These are phyloP conservation scores for Parnassius glacialis DNA, from an alignment of 2,888 invertebrate species.

Conservation along the genomic window DNA sequence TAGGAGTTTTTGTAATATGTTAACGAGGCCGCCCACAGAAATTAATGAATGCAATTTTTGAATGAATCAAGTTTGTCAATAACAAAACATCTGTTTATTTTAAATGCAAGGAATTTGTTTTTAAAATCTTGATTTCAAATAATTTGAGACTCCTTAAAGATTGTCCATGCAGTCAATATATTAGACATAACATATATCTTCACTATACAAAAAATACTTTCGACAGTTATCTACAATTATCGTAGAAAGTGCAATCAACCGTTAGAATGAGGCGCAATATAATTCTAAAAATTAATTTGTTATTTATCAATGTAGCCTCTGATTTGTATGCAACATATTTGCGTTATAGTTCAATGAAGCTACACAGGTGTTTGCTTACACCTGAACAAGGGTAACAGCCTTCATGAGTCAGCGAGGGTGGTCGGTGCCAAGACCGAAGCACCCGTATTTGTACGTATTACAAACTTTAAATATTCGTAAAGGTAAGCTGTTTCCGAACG, in stretches of 20 bases:
- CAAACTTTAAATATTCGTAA: constrained; percentile 27
- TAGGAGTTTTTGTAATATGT: constrained; percentile 63
- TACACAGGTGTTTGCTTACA: constrained; percentile 58
- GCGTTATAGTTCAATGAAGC: constrained; percentile 35
- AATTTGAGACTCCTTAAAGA: too few species aligned
- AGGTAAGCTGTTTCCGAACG: constrained; percentile 13
- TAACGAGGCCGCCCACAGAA: constrained; percentile 50
- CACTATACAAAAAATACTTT: too few species aligned
- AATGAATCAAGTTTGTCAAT: background rate
- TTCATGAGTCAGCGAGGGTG: constrained; percentile 50
- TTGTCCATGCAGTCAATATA: too few species aligned
- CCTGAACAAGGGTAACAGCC: constrained; percentile 48
- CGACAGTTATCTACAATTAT: too few species aligned
- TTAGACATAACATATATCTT: too few species aligned
- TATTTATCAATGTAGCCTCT: constrained; percentile 24
- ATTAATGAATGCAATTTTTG: constrained; percentile 35
- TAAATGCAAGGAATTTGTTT: too few species aligned
- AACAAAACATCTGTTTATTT: background rate
- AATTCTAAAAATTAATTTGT: background rate
- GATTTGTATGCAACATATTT: constrained; percentile 21
- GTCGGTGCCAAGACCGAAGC: constrained; percentile 46
- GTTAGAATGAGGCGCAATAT: too few species aligned
- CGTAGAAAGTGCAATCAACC: too few species aligned
- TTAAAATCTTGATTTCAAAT: too few species aligned
- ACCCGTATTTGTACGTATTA: constrained; percentile 37